phyloP scores from a whole-genome alignment of 2,888 invertebrate genomes.

The Temnothorax ravouxi region DNA sequence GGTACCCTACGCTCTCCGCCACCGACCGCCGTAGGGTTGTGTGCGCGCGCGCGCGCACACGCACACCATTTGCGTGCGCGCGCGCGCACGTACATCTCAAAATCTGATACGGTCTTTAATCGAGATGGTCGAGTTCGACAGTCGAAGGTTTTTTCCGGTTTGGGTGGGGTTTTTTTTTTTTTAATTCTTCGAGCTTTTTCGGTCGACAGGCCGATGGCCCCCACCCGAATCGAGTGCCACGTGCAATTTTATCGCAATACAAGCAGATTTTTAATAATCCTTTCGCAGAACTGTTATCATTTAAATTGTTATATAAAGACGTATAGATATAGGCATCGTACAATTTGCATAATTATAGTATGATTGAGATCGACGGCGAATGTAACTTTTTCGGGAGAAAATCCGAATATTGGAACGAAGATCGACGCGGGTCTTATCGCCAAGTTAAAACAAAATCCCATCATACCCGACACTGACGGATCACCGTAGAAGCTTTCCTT shows the following conservation, averaged over 20 bases:
- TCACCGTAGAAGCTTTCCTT: conserved; percentile 24
- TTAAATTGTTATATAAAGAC: neutral
- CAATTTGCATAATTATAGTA: conserved; percentile 4
- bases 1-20: neutral
- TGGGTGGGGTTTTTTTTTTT: neutral
- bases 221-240: neutral
- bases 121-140: neutral
- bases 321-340: too few relatives aligned
- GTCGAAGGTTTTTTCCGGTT: neutral
- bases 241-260: neutral
- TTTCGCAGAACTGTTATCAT: neutral
- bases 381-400: neutral
- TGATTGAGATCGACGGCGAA: neutral
- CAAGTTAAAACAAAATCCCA: conserved; percentile 15
- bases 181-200: neutral
- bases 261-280: neutral
- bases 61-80: neutral
- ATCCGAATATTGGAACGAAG: neutral
- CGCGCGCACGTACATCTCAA: neutral
- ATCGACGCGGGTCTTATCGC: neutral
- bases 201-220: neutral
- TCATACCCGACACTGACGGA: conserved; percentile 52
- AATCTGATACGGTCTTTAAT: conserved; percentile 28
- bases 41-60: conserved; percentile 4
- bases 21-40: conserved; percentile 4